Base-by-base conservation (phyloP, 2,888 invertebrate genomes). In the Ferrisia virgata region DNA sequence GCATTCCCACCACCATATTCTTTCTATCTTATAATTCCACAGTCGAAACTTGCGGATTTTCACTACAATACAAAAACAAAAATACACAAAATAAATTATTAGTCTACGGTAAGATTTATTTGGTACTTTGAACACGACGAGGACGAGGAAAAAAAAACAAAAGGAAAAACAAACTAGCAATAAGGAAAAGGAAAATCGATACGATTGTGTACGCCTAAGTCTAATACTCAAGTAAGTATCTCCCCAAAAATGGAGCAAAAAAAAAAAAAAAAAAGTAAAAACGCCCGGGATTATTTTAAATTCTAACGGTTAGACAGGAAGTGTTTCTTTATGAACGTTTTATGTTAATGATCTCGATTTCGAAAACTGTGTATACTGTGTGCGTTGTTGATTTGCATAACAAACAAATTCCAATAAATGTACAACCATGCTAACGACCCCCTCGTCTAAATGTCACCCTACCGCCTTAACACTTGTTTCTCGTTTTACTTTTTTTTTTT, bases 1-100 rank as follows among this genome's bases (percentile, higher is more conserved):
- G 84, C 84, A 84, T 84, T 58, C 84, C 84, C 84, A 84, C 84
- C 78, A 84, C 84, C 84, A 84, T 84, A 78, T 83, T 83, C 72
- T 76, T 47, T 82, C 2, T 1, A 1, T 15, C 6, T 72, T 36
- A 33, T 33, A 33, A 33, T n/a, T 33, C 33, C 72, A 33, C 6
- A 33, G 72, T 25, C n/a, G 33, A 72, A 11, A 72, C n/a, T 31
- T 25, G 31, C 33, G 33, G 31, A 33, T 72, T 33, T 31, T 36
- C 72, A 33, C 72, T 72, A 33, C n/a, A 72, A 72, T 33, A 72
- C n/a, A 9, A 4, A 28, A 64, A 64, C 58, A 58, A 22, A 58
- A 25, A 58, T 18, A 58, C 22, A 4, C 58, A 2, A 31, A 64
- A 64, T 64, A 25, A 31, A 28, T 64, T 28, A 22, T 22, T 28